Base-by-base conservation (phyloP, 2,888 invertebrate genomes). In the Leptopilina syphax region DNA sequence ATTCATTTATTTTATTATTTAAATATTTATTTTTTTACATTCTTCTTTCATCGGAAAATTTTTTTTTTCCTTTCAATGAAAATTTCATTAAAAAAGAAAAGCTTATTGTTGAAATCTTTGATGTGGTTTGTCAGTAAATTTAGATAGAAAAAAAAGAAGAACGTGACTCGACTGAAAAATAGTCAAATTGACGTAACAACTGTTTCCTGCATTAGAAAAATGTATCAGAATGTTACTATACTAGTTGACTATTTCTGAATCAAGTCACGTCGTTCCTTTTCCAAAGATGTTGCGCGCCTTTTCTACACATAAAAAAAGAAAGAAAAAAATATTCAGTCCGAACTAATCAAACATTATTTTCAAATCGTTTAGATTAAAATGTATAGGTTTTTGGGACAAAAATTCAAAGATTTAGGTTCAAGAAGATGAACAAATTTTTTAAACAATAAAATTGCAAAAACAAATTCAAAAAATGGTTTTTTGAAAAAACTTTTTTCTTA, bases 151-250 rank as follows among this genome's bases (percentile, higher is more conserved):
- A 24, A 63, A 63, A 24, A 18, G 8, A 12, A 50, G 12, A 50
- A 24, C 63, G 63, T 63, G 63, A 63, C 63, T 63, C 9, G 63
- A 24, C 7, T 63, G 9, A 63, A 63, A 9, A 63, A 63, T 24
- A 63, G 63, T 63, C 63, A 63, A 63, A 63, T 63, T 63, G 63
- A 63, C 18, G 63, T 63, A 63, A 63, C 63, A 63, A 63, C 63
- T 63, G 63, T 63, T 63, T 63, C 24, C 63, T 9, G 63, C 63
- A 63, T 63, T 63, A 63, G 63, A 63, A 63, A 63, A 24, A 63
- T 63, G 63, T 18, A 63, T 63, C 63, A 63, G 34, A 63, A 63
- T 24, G 63, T 63, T 63, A 63, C 63, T 63, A 9, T 63, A 9
- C 24, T 63, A 63, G n/a, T 63, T 63, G 24, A 63, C 24, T 63